These are phyloP conservation scores for Halcyon smyrnensis DNA, from an alignment of 2,797 vertebrate genomes.

Conservation along the genomic window DNA sequence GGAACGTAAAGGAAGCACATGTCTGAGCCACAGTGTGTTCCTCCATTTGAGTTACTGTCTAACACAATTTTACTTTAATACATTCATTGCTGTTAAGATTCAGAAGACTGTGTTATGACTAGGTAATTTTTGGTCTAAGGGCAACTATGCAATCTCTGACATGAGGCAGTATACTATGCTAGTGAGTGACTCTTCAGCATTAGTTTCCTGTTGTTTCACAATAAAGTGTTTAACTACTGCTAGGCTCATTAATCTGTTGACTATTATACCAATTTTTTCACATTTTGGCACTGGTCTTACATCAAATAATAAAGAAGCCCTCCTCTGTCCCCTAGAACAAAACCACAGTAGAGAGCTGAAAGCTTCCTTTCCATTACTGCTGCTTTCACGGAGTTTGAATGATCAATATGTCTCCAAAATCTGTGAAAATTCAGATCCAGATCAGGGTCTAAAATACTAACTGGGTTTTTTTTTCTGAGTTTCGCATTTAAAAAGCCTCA, in stretches of 20 bases:
- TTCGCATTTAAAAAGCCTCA: not conserved
- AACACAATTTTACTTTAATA: not conserved
- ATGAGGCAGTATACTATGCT: not conserved
- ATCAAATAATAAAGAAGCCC: not conserved
- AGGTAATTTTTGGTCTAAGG: not conserved
- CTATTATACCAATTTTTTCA: not conserved
- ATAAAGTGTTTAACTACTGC: not conserved
- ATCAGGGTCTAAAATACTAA: not conserved
- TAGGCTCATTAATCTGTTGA: not conserved
- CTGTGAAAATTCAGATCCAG: not conserved
- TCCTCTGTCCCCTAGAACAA: not conserved
- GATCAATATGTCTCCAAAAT: not conserved
- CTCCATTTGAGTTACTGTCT: not conserved
- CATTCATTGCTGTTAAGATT: not conserved
- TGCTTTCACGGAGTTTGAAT: not conserved
- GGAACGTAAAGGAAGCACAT: not conserved
- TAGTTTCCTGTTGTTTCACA: not conserved
- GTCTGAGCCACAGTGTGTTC: not conserved
- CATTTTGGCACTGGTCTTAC: not conserved
- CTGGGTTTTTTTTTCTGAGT: not conserved
- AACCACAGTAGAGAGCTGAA: not conserved
- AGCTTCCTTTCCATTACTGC: not conserved
- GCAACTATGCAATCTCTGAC: not conserved
- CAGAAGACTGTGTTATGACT: not conserved
- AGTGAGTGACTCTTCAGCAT: not conserved